Evolutionary conservation across 2,888 invertebrate species (phyloP).

Genomic region (Ferdinandea cuprea): DNA sequence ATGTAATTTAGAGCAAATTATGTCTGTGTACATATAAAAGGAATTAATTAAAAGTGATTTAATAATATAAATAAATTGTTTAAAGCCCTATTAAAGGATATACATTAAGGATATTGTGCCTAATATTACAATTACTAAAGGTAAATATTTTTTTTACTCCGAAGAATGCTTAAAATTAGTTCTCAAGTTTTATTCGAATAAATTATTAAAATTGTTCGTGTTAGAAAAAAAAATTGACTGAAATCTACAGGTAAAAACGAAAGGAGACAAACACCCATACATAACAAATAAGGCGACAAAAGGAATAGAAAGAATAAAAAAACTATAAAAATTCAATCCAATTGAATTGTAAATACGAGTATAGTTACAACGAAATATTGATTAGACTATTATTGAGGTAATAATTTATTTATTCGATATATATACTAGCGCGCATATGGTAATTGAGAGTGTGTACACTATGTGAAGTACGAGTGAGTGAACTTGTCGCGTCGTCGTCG

Average conservation of each 20-base stretch:
- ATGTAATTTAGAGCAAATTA: conserved; percentile 25
- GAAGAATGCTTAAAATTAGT: too few relatives aligned
- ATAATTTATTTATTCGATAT: conserved; percentile 65
- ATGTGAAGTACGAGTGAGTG: conserved; percentile 45
- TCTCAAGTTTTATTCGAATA: conserved; percentile 26
- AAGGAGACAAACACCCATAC: background rate
- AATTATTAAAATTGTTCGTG: conserved; percentile 29
- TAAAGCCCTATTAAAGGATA: conserved; percentile 36
- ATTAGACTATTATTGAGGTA: conserved; percentile 72
- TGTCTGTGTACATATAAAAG: conserved; percentile 31
- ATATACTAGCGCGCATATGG: conserved; percentile 20
- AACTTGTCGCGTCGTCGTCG: conserved; percentile 66
- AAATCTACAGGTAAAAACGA: conserved; percentile 52
- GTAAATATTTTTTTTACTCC: too few relatives aligned
- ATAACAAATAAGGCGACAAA: conserved; percentile 3
- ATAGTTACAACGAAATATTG: conserved; percentile 69
- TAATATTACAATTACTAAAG: conserved; percentile 51
- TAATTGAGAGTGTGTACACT: conserved; percentile 54
- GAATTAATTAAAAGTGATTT: conserved; percentile 7
- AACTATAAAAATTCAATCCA: conserved; percentile 35
- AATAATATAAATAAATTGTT: conserved; percentile 7
- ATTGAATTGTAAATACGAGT: conserved; percentile 46
- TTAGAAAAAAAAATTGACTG: background rate
- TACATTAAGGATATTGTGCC: conserved; percentile 33
- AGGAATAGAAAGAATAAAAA: background rate